Conservation (phyloP, 2,888 invertebrate genomes). For the Amblyjoppa proteus region DNA sequence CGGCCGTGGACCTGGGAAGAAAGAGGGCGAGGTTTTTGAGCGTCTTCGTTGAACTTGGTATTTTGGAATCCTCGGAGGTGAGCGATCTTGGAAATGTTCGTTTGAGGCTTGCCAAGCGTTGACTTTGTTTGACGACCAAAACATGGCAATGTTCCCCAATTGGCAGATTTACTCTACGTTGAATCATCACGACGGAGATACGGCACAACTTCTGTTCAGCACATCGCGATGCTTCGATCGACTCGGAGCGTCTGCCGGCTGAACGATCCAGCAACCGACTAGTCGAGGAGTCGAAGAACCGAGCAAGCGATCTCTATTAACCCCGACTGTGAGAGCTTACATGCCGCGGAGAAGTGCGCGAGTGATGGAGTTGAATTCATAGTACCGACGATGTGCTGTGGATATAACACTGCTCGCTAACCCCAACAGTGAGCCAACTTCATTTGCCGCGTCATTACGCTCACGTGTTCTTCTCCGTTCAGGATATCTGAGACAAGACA, state of each 20-base stretch:
- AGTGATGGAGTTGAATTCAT: constrained; percentile 75
- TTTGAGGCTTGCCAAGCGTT: neutral
- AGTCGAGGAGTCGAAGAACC: constrained; percentile 64
- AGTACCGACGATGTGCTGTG: neutral
- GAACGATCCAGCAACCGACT: neutral
- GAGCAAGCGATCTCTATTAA: constrained; percentile 81
- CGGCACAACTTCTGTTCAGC: neutral
- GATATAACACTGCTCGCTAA: neutral
- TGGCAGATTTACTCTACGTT: neutral
- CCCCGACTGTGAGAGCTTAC: constrained; percentile 70
- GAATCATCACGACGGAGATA: neutral
- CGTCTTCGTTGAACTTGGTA: neutral
- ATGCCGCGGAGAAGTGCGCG: constrained; percentile 63
- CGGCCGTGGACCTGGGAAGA: constrained; percentile 37
- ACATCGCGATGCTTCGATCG: neutral
- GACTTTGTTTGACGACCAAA: no score
- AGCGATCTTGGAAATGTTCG: neutral
- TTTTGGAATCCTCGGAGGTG: neutral
- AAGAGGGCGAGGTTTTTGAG: neutral
- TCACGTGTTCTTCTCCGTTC: neutral
- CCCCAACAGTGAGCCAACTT: neutral
- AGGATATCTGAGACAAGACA: neutral
- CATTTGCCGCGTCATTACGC: constrained; percentile 14
- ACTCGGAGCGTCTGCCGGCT: neutral
- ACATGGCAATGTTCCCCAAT: neutral